Base-by-base conservation (phyloP, 2,888 invertebrate species). In the Eristalis pertinax region DNA sequence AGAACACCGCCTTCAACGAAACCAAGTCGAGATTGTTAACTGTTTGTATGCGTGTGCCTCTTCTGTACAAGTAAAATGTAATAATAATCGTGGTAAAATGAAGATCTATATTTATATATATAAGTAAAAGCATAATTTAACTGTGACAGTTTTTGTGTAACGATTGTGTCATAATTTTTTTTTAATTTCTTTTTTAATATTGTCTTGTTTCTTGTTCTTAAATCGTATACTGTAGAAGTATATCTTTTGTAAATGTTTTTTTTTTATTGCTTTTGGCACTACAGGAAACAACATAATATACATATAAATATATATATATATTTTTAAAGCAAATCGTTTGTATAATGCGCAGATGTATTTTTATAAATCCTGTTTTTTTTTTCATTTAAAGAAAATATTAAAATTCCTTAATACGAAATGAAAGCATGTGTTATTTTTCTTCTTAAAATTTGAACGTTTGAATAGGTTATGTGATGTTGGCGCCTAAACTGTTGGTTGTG, bases 81-180 rank as follows among this genome's bases (percentile, higher is more conserved):
- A 43, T 84, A 15, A 70, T 60, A 81, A 38, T 26, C 58, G 22
- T 32, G 10, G 29, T 70, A 32, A 75, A 41, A 65, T 76, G 72
- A 68, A 85, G 35, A 68, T 69, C 50, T 50, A 19, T 50, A 50
- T 19, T 50, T 50, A 50, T 43, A 15, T 4, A 4, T 43, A n/a
- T 50, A 50, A 64, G 72, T 62, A 22, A 64, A 19, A 76, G 38
- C 72, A 41, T 60, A 60, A 50, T 72, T 70, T 67, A 70, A 26
- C 26, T 58, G 75, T 67, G 70, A 72, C 65, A 56, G 67, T 70
- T 65, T 29, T 56, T 78, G 69, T 78, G 62, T 38, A 74, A 58
- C 84, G 50, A 84, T 78, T 74, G 84, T 84, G 78, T 84, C 84
- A 78, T 81, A 69, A n/a, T 41, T 68, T 50, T 84, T 62, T 84